These are phyloP conservation scores for Uropsilus gracilis DNA, from an alignment of 2,113 vertebrate species.

Conservation along the genomic window DNA sequence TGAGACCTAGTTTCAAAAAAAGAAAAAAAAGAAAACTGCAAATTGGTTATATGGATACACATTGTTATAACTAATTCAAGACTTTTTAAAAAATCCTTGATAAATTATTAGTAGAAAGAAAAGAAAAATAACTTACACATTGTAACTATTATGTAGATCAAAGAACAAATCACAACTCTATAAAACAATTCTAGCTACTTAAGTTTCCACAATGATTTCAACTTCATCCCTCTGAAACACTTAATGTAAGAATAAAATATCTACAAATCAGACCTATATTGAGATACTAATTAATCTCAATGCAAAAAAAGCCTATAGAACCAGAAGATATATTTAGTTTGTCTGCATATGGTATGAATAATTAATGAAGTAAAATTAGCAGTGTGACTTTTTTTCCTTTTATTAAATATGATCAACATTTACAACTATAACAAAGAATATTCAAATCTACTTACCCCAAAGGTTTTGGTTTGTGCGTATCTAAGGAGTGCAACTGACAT, in stretches of 20 bases:
- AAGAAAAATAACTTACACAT: constrained; percentile 57
- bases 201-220: constrained; percentile 44
- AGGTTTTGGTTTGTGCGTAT: constrained; percentile 98
- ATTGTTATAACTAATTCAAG: constrained; percentile 7
- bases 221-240: constrained; percentile 44
- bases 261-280: background rate
- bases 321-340: constrained; percentile 31
- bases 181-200: constrained; percentile 42
- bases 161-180: constrained; percentile 9
- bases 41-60: constrained; percentile 54
- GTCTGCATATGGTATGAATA: constrained; percentile 2
- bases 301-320: constrained; percentile 15
- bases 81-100: constrained; percentile 1
- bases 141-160: background rate
- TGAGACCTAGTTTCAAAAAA: too few relatives aligned
- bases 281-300: background rate
- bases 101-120: constrained; percentile 60
- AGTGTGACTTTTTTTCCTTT: background rate
- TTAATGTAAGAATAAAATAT: constrained; percentile 19
- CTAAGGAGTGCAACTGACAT: constrained; percentile 97
- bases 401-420: constrained; percentile 46
- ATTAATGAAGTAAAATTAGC: constrained; percentile 42
- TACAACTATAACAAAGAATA: constrained; percentile 51
- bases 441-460: constrained; percentile 92
- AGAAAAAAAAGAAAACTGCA: constrained; percentile 51